These are phyloP conservation scores for Sphaerophoria taeniata DNA, from an alignment of 2,888 invertebrate species.

Conservation along the genomic window DNA sequence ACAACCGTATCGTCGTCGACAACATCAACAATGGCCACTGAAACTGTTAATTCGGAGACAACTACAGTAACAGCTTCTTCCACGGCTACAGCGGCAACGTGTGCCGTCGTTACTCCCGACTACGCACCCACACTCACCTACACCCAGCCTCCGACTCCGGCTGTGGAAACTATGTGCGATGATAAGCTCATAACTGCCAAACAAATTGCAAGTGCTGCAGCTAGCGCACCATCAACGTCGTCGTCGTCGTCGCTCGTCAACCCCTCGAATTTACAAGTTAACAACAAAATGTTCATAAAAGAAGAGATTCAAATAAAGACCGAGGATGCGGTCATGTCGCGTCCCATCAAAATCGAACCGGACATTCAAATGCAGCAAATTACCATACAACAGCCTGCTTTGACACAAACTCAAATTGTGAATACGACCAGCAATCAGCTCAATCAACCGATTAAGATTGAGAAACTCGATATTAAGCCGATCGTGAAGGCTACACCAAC, in stretches of 20 bases:
- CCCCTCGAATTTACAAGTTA: slow-evolving; percentile 45
- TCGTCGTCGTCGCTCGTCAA: background rate
- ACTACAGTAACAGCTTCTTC: slow-evolving; percentile 81
- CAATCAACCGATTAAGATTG: slow-evolving; percentile 79
- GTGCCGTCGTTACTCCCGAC: slow-evolving; percentile 87
- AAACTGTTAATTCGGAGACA: slow-evolving; percentile 75
- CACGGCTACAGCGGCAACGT: slow-evolving; percentile 79
- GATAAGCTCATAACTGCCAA: slow-evolving; percentile 76
- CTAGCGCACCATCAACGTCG: slow-evolving; percentile 39
- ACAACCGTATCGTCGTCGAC: slow-evolving; percentile 63
- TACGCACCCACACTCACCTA: slow-evolving; percentile 91
- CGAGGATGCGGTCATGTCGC: slow-evolving; percentile 79
- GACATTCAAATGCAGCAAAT: slow-evolving; percentile 76
- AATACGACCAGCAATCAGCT: slow-evolving; percentile 63
- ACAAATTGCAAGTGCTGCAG: slow-evolving; percentile 51
- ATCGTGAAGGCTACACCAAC: slow-evolving; percentile 76
- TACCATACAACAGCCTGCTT: slow-evolving; percentile 76
- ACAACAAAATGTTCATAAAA: slow-evolving; percentile 77
- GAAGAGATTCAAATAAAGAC: slow-evolving; percentile 81
- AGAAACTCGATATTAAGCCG: slow-evolving; percentile 81
- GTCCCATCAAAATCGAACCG: slow-evolving; percentile 79
- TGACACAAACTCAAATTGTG: slow-evolving; percentile 74
- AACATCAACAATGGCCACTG: slow-evolving; percentile 46
- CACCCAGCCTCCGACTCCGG: slow-evolving; percentile 84
- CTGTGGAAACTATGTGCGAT: slow-evolving; percentile 73